Evolutionary conservation across 2,113 vertebrate genomes (phyloP).

Genomic region (Cyphomyrus plagiostoma): DNA sequence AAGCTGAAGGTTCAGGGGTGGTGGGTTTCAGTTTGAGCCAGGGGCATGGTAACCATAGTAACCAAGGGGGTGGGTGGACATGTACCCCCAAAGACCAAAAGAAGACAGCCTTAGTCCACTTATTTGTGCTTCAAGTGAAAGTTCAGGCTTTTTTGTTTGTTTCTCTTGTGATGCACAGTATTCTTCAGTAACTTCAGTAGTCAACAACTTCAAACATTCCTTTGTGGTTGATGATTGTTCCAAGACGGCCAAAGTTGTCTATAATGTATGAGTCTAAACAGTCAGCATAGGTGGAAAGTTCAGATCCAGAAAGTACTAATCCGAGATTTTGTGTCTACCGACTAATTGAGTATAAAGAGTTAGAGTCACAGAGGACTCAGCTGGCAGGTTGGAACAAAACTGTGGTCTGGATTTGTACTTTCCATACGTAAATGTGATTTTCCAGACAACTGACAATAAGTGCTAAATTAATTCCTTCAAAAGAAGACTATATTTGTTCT

Average conservation of each 20-base stretch:
- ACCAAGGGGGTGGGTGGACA: neutral
- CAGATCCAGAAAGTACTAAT: no score
- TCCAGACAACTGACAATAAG: no score
- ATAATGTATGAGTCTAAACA: neutral
- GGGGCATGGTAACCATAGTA: neutral
- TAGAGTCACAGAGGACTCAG: no score
- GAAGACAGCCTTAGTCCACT: neutral
- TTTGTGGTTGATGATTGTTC: neutral
- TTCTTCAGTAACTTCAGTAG: neutral
- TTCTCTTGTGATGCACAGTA: neutral
- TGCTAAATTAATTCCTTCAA: neutral
- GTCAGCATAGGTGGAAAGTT: neutral
- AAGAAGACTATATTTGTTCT: neutral
- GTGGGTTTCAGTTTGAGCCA: neutral
- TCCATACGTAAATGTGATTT: no score
- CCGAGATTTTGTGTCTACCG: no score
- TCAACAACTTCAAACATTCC: neutral
- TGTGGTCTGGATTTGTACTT: no score
- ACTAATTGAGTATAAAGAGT: no score
- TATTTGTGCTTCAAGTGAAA: neutral
- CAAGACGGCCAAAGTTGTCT: neutral
- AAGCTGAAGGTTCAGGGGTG: conserved; percentile 15
- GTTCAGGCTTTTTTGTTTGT: neutral
- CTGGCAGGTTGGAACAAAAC: no score
- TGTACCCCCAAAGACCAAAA: neutral